These are phyloP conservation scores for Tupiocoris notatus DNA, from an alignment of 2,888 invertebrate species.

Conservation along the genomic window DNA sequence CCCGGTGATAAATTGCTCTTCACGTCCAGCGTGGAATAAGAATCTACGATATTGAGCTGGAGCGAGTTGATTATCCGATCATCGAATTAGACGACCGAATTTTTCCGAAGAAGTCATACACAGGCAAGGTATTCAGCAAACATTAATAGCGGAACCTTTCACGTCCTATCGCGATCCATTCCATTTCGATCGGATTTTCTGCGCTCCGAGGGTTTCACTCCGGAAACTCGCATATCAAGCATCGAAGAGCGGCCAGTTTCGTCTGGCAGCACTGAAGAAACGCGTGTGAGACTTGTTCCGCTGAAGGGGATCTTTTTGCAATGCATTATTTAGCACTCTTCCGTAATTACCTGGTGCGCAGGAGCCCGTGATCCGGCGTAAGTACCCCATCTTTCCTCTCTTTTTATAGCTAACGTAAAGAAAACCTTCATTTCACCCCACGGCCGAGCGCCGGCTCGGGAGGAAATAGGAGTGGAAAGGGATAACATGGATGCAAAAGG, in stretches of 20 bases:
- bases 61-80: too few relatives aligned
- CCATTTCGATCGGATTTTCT: too few relatives aligned
- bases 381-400: neutral
- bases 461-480: conserved; percentile 11
- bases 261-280: neutral
- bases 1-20: neutral
- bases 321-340: conserved; percentile 4
- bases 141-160: too few relatives aligned
- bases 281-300: neutral
- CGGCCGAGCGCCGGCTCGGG: conserved; percentile 3
- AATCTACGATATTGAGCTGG: too few relatives aligned
- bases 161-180: too few relatives aligned
- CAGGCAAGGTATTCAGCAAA: too few relatives aligned
- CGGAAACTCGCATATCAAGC: too few relatives aligned
- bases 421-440: neutral
- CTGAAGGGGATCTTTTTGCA: conserved; percentile 5
- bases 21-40: too few relatives aligned
- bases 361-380: neutral
- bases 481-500: conserved; percentile 20
- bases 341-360: conserved; percentile 7
- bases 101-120: too few relatives aligned
- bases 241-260: neutral
- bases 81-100: too few relatives aligned
- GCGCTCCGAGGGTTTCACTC: too few relatives aligned
- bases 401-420: neutral